These are phyloP conservation scores for Rhegmatorhina hoffmannsi DNA, from an alignment of 2,113 vertebrate species.

Conservation along the genomic window DNA sequence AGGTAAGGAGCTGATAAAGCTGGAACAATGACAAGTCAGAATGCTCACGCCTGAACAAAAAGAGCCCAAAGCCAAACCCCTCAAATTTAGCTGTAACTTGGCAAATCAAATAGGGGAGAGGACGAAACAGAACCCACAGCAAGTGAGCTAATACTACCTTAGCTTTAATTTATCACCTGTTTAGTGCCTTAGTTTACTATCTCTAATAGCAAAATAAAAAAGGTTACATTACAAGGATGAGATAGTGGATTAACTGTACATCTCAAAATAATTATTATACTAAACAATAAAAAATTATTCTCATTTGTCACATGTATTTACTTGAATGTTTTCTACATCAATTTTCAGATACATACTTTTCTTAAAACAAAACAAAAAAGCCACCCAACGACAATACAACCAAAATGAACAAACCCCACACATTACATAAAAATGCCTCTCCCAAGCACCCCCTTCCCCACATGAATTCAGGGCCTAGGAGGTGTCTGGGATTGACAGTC, in stretches of 20 bases:
- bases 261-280: not conserved
- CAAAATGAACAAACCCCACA: not conserved
- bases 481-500: not conserved
- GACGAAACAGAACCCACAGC: not conserved
- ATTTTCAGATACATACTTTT: not conserved
- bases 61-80: not conserved
- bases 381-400: not conserved
- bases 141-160: not conserved
- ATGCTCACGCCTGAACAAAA: not conserved
- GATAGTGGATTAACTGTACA: not conserved
- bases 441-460: not conserved
- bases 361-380: not conserved
- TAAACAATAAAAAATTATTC: not conserved
- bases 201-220: not conserved
- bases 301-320: not conserved
- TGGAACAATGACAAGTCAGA: not conserved
- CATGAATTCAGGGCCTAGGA: not conserved
- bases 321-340: not conserved
- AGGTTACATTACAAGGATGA: not conserved
- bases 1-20: conserved; percentile 9
- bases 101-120: not conserved
- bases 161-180: not conserved
- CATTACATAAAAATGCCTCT: not conserved
- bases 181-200: not conserved
- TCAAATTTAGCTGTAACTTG: not conserved